Evolutionary conservation across 1,140 invertebrate genomes (phyloP), one percentile per base, ranked within the genome.

Genomic region (Glossosoma conforme): DNA sequence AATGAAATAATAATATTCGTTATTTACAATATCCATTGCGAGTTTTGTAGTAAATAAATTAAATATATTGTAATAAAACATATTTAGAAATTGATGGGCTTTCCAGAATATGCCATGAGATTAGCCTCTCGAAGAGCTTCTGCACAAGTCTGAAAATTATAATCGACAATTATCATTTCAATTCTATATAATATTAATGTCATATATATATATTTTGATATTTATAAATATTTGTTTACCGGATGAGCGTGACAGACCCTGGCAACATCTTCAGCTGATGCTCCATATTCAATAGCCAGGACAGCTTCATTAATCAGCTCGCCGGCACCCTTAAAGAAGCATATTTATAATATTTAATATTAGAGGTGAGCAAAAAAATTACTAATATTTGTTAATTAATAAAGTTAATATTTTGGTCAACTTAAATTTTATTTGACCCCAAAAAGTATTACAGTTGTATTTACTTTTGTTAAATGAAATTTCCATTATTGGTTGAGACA

Each of bases 231-330:
- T 13, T 22, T 45, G 81, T 82, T 84, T 80, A 95, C 92, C 18
- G 97, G 97, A 85, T 99, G 97, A 44, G 97, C 96, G 74, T 99
- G 97, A 66, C 97, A 99, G 14, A 97, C 93, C 63, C 97, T 79
- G 13, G 97, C 96, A 60, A 99, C 83, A 74, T 99, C 97, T 76
- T 99, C 97, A 60, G 92, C 91, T 0, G 95, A 92, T 6, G 97
- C 97, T 56, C 97, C 97, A 70, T 99, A 99, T 75, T 99, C 97
- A 84, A 99, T 93, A 2, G 96, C 97, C 58, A 99, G 77, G 15
- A 92, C 92, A 37, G 95, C 95, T 74, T 99, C 97, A 66, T 97
- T 98, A 60, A 99, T 90, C 56, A 99, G 74, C 75, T 99, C 97
- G 47, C 96, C 96, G 57, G 91, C 96, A 60, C 81, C 81, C 79